These are phyloP conservation scores for Phengaris arion DNA, from an alignment of 2,888 invertebrate species.

Conservation along the genomic window DNA sequence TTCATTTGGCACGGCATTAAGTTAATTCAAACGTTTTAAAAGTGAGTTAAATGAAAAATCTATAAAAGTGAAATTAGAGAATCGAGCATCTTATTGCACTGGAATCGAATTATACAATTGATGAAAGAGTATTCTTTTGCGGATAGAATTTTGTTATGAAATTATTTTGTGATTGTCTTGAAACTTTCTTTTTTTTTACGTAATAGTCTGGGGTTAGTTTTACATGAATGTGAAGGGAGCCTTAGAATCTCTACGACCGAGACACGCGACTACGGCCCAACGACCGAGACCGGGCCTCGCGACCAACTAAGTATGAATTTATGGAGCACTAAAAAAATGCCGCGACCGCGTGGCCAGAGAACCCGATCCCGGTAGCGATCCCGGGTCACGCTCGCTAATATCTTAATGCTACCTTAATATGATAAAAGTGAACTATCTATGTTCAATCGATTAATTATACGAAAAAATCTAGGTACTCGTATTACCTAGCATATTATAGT, in stretches of 20 bases:
- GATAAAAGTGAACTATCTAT: too few relatives aligned
- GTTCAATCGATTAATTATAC: too few relatives aligned
- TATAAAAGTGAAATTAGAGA: conserved; percentile 27
- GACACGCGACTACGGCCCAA: too few relatives aligned
- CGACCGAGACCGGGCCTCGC: too few relatives aligned
- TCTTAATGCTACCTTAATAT: too few relatives aligned
- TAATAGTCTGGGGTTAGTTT: not conserved
- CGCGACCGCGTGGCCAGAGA: too few relatives aligned
- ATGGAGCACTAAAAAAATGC: too few relatives aligned
- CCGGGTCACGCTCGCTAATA: too few relatives aligned
- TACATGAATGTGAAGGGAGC: not conserved
- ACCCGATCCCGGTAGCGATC: too few relatives aligned
- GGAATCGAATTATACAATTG: not conserved
- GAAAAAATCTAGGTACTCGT: too few relatives aligned
- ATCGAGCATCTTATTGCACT: not conserved
- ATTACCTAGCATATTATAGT: too few relatives aligned
- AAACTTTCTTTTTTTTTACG: not conserved
- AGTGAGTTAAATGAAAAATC: conserved; percentile 69
- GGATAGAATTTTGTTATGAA: not conserved
- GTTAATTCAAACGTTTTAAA: conserved; percentile 76
- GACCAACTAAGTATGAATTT: too few relatives aligned
- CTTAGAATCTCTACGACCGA: not conserved
- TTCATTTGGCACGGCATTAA: conserved; percentile 77
- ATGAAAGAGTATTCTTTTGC: not conserved
- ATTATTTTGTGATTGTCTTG: not conserved